Conservation (phyloP, 2,888 invertebrate genomes). For the Latrodectus elegans region DNA sequence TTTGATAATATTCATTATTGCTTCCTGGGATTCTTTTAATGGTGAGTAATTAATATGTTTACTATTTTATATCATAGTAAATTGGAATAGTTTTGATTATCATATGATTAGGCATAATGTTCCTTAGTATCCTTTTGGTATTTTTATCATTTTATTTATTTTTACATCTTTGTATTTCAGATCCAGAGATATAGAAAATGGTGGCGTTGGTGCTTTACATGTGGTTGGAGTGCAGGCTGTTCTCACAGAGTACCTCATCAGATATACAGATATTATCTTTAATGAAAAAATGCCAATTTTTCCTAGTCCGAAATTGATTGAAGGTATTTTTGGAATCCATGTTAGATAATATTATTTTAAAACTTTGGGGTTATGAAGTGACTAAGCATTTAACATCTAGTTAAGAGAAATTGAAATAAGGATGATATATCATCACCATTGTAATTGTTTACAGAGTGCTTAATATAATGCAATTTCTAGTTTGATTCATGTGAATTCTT, state of each 20-base stretch:
- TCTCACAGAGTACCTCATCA: conserved; percentile 95
- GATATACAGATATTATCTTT: conserved; percentile 83
- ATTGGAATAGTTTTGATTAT: not conserved
- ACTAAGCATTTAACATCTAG: too few relatives aligned
- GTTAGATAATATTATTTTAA: too few relatives aligned
- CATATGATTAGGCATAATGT: not conserved
- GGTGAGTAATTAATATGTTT: conserved; percentile 35
- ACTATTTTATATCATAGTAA: not conserved
- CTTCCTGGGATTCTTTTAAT: not conserved
- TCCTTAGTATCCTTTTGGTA: not conserved
- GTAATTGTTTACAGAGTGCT: too few relatives aligned
- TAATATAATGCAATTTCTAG: too few relatives aligned
- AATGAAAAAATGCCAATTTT: conserved; percentile 81
- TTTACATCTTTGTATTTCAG: conserved; percentile 16
- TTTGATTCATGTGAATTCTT: too few relatives aligned
- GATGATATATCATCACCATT: too few relatives aligned
- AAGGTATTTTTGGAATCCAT: conserved; percentile 27
- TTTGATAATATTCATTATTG: not conserved
- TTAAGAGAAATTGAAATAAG: too few relatives aligned
- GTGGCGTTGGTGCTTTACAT: conserved; percentile 83
- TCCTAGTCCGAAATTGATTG: conserved; percentile 58
- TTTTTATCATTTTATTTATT: not conserved
- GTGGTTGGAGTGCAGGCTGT: conserved; percentile 90
- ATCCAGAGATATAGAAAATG: conserved; percentile 85
- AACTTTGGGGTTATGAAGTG: too few relatives aligned